Conservation (phyloP, 2,113 vertebrate species). For the Oxyruncus cristatus region DNA sequence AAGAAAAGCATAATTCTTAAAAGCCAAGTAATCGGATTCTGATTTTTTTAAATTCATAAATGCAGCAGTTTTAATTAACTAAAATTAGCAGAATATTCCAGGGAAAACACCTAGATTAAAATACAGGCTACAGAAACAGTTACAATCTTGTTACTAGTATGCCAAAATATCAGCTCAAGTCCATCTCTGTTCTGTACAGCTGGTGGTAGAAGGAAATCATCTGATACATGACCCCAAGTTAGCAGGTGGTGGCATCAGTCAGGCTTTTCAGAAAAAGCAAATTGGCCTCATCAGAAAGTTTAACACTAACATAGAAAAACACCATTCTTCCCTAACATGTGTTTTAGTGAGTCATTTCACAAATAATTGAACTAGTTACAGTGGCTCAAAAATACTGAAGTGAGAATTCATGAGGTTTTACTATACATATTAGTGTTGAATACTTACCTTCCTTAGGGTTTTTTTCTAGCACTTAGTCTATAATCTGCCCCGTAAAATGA, state of each 20-base stretch:
- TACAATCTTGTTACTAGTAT: background rate
- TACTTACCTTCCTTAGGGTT: background rate
- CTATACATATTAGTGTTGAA: background rate
- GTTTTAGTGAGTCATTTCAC: background rate
- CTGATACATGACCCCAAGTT: background rate
- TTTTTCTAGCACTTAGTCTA: background rate
- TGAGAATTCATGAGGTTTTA: background rate
- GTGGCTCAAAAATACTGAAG: background rate
- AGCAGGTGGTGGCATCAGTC: slow-evolving; percentile 37
- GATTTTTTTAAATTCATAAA: background rate
- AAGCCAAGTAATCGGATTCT: background rate
- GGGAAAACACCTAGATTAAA: background rate
- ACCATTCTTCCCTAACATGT: background rate
- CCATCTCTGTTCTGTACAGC: background rate
- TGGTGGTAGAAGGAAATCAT: slow-evolving; percentile 30
- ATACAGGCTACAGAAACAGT: background rate
- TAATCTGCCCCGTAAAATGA: background rate
- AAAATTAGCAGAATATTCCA: background rate
- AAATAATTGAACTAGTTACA: background rate
- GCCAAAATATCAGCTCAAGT: slow-evolving; percentile 6
- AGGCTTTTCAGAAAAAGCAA: background rate
- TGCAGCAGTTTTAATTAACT: background rate
- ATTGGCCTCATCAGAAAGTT: background rate
- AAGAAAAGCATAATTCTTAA: background rate
- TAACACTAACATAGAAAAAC: background rate